Percentiles rank a stretch among this genome's conserved stretches.
Evolutionary conservation across 2,113 vertebrate species (phyloP).

Genomic region (human): GRCh38 chr7:69841501-69842000

Average conservation of each 20-base stretch:
- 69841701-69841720: neutral
- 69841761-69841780: neutral
- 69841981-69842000: neutral
- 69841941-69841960: neutral
- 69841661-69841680: neutral
- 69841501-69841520: no score
- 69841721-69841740: neutral
- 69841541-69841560: neutral
- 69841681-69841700: neutral
- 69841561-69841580: neutral
- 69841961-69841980: neutral
- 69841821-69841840: neutral
- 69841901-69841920: constrained; percentile 27
- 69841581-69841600: neutral
- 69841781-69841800: neutral
- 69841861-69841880: neutral
- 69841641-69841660: neutral
- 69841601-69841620: neutral
- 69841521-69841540: neutral
- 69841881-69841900: neutral
- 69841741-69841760: neutral
- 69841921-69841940: neutral
- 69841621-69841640: neutral
- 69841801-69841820: neutral
- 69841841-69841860: neutral